Conservation (phyloP, 2,888 invertebrate species). For the Cremastinae sp. region DNA sequence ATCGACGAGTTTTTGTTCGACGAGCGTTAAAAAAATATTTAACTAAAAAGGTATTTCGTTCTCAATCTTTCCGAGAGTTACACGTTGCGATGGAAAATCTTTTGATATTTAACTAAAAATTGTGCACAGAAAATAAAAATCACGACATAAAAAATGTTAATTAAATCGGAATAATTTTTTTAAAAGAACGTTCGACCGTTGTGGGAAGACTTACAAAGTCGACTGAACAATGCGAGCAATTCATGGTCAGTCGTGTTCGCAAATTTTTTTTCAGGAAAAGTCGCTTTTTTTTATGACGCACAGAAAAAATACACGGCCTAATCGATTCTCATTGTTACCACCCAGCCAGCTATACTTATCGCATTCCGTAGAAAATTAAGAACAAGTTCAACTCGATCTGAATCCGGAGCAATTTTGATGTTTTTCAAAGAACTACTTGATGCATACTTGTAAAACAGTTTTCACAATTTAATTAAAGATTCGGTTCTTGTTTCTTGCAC, state of each 20-base stretch:
- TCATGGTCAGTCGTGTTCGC: constrained; percentile 20
- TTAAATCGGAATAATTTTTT: background rate
- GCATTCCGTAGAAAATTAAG: constrained; percentile 10
- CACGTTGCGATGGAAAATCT: background rate
- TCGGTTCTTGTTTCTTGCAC: no score
- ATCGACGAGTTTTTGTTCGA: constrained; percentile 22
- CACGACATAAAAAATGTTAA: background rate
- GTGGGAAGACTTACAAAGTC: constrained; percentile 10
- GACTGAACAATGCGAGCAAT: constrained; percentile 24
- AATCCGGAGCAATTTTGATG: background rate
- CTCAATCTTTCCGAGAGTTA: background rate
- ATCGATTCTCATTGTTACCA: background rate
- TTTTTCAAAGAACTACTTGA: background rate
- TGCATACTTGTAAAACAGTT: background rate
- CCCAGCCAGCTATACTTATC: constrained; percentile 11
- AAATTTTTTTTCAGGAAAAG: constrained; percentile 28
- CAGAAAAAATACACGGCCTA: constrained; percentile 21
- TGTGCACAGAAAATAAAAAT: background rate
- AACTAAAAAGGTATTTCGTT: background rate
- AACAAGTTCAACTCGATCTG: background rate
- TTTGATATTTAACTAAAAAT: background rate
- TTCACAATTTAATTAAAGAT: no score
- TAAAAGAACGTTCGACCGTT: constrained; percentile 12
- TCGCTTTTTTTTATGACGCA: constrained; percentile 30
- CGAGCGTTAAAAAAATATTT: background rate